A percentile compares a stretch with the other conserved stretches of the same genome.
Evolutionary conservation across 1,140 invertebrate genomes (phyloP).

Genomic region (Lepidurus apus): DNA sequence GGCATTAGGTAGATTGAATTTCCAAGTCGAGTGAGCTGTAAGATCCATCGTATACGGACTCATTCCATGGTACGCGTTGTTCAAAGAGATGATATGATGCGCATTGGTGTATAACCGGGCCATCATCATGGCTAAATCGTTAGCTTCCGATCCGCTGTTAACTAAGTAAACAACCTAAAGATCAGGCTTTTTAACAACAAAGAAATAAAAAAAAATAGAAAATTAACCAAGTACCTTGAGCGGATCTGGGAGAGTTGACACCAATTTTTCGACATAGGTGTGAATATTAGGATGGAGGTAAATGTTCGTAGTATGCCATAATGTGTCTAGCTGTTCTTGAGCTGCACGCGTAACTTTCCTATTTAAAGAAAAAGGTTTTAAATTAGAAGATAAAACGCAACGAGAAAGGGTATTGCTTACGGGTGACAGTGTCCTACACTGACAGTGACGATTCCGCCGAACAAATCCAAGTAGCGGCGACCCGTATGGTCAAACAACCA

Average conservation of each 20-base stretch:
- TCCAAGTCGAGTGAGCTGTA: conserved; percentile 73
- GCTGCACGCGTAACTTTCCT: conserved; percentile 72
- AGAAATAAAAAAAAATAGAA: conserved; percentile 8
- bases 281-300: conserved; percentile 85
- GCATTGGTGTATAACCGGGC: conserved; percentile 76
- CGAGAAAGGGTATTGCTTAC: conserved; percentile 55
- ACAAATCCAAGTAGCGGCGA: conserved; percentile 85
- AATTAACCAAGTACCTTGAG: conserved; percentile 59
- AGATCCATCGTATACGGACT: conserved; percentile 74
- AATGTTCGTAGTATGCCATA: conserved; percentile 89
- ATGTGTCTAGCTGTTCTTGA: conserved; percentile 65
- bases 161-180: conserved; percentile 77
- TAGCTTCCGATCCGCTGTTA: conserved; percentile 95
- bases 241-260: conserved; percentile 71
- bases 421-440: conserved; percentile 98
- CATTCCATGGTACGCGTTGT: conserved; percentile 84
- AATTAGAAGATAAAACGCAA: not conserved
- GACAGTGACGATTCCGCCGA: conserved; percentile 92
- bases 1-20: conserved; percentile 64
- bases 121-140: conserved; percentile 85
- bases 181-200: not conserved
- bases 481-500: conserved; percentile 86
- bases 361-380: conserved; percentile 37
- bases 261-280: conserved; percentile 80
- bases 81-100: conserved; percentile 75